These are phyloP conservation scores for Pemphigus obesinymphae DNA, from an alignment of 1,140 invertebrate genomes.

Conservation along the genomic window DNA sequence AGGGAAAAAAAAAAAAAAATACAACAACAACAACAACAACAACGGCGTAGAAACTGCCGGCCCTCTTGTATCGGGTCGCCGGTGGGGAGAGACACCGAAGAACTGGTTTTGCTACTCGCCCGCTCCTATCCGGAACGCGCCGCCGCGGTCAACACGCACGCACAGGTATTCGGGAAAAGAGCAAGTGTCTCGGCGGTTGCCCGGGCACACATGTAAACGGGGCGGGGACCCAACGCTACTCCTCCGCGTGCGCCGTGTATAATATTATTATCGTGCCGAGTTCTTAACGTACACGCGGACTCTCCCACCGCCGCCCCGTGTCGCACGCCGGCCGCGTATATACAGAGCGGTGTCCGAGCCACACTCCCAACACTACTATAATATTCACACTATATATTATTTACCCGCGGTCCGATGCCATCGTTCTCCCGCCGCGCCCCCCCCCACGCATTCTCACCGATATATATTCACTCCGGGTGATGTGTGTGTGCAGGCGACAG, in stretches of 20 bases:
- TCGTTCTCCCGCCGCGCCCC: too few relatives aligned
- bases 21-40: constrained; percentile 1
- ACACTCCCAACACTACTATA: too few relatives aligned
- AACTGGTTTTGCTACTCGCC: constrained; percentile 3
- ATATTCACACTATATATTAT: too few relatives aligned
- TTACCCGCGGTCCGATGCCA: too few relatives aligned
- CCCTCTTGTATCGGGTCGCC: too few relatives aligned
- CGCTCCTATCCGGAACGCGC: too few relatives aligned
- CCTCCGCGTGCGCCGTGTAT: background rate
- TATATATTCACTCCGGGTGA: too few relatives aligned
- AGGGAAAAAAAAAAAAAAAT: background rate
- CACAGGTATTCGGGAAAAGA: constrained; percentile 34
- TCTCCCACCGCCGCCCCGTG: background rate
- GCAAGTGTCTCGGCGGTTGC: constrained; percentile 19
- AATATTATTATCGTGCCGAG: background rate
- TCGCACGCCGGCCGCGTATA: background rate
- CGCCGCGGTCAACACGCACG: constrained; percentile 5
- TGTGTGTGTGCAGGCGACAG: too few relatives aligned
- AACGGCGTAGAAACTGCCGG: background rate
- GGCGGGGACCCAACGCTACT: background rate
- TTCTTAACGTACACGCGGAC: background rate
- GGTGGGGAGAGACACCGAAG: background rate
- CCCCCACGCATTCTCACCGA: too few relatives aligned
- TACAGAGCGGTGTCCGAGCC: constrained; percentile 11
- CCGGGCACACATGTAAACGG: background rate